These are phyloP conservation scores for Bovichtus diacanthus DNA, from an alignment of 2,797 vertebrate genomes.

Conservation along the genomic window DNA sequence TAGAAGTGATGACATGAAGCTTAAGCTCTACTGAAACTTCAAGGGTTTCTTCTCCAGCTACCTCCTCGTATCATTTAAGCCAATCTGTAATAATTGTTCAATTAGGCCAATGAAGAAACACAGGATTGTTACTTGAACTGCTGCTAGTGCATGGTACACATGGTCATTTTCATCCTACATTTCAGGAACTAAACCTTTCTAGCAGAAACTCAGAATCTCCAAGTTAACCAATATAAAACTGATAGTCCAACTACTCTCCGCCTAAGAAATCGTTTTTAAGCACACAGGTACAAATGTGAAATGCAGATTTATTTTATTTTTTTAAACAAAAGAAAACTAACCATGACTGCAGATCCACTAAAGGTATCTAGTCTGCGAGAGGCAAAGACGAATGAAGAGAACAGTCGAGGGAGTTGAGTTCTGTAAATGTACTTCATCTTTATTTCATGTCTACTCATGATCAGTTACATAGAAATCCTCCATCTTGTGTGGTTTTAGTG, in stretches of 20 bases:
- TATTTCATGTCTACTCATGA: conserved; percentile 91
- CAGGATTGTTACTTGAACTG: background rate
- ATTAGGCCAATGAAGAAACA: background rate
- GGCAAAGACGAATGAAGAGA: conserved; percentile 48
- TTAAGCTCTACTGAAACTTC: background rate
- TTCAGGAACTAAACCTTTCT: background rate
- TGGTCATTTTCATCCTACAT: background rate
- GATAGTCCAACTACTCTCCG: background rate
- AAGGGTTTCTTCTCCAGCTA: background rate
- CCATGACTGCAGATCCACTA: background rate
- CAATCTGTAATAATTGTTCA: background rate
- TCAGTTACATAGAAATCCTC: conserved; percentile 93
- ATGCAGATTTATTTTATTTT: no score
- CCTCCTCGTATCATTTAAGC: background rate
- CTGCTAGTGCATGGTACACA: background rate
- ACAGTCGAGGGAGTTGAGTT: conserved; percentile 66
- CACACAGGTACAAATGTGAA: background rate
- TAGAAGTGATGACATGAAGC: background rate
- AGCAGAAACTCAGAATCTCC: background rate
- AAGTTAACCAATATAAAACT: background rate
- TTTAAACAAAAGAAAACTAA: background rate
- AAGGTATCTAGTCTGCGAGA: background rate
- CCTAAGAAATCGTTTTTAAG: background rate
- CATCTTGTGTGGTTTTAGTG: conserved; percentile 90
- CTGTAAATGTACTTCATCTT: conserved; percentile 88